These are phyloP conservation scores for Drosophila trapezifrons DNA, from an alignment of 1,140 invertebrate species.

Conservation along the genomic window DNA sequence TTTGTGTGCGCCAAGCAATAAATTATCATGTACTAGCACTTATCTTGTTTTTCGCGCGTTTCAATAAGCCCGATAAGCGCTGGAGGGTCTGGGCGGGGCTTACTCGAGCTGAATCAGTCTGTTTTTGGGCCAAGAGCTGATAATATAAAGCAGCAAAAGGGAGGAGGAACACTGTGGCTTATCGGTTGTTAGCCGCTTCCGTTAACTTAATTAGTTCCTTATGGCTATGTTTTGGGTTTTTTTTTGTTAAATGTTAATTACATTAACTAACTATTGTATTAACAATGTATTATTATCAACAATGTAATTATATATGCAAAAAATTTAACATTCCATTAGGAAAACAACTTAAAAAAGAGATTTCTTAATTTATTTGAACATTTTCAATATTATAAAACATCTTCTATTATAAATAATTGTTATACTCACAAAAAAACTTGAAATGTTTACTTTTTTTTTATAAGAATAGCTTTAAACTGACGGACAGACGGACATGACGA, in stretches of 20 bases:
- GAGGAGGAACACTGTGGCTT: too few relatives aligned
- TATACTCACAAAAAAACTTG: too few relatives aligned
- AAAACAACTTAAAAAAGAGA: background rate
- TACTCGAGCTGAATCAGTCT: conserved; percentile 2
- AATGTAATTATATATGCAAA: background rate
- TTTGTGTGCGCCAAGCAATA: conserved; percentile 43
- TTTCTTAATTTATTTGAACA: background rate
- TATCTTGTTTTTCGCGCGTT: conserved; percentile 2
- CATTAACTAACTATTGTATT: background rate
- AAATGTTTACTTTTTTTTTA: too few relatives aligned
- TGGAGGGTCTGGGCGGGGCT: background rate
- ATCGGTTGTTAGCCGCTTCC: too few relatives aligned
- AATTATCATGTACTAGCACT: conserved; percentile 43
- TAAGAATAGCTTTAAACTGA: too few relatives aligned
- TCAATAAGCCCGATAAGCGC: conserved; percentile 2
- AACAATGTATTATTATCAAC: background rate
- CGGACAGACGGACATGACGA: too few relatives aligned
- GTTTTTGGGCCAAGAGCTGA: background rate
- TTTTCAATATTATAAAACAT: too few relatives aligned
- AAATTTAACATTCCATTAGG: background rate
- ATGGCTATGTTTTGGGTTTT: background rate
- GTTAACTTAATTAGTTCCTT: too few relatives aligned
- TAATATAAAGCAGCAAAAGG: background rate
- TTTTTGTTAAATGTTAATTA: background rate
- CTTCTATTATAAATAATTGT: too few relatives aligned